Conservation (phyloP, 1,140 invertebrate genomes). For the Delia radicum region DNA sequence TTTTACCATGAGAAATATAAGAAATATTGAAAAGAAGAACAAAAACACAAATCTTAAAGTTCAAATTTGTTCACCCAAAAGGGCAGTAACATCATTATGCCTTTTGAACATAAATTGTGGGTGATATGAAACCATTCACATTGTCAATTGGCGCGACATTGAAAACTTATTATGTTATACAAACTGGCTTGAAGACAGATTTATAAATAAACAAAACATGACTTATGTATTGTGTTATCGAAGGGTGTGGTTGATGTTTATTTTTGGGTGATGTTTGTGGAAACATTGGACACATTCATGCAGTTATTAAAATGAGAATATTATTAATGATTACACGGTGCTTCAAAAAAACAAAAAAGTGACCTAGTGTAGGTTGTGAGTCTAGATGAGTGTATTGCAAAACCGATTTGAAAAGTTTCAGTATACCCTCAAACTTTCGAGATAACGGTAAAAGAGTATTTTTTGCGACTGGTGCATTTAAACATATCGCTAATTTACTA, state of each 20-base stretch:
- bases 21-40: not conserved
- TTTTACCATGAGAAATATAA: not conserved
- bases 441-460: too few species aligned
- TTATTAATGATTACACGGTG: not conserved
- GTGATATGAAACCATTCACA: not conserved
- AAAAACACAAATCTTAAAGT: not conserved
- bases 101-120: not conserved
- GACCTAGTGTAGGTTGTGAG: too few species aligned
- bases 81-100: not conserved
- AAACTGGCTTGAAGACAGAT: not conserved
- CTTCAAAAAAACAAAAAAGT: too few species aligned
- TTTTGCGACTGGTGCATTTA: too few species aligned
- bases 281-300: not conserved
- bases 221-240: not conserved
- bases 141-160: not conserved
- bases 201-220: not conserved
- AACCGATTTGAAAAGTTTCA: too few species aligned
- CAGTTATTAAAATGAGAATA: not conserved
- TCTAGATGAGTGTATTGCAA: too few species aligned
- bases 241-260: constrained; percentile 8
- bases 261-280: not conserved
- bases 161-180: not conserved
- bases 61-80: not conserved
- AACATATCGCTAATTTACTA: too few species aligned
- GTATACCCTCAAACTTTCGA: too few species aligned